Conservation (phyloP, 2,797 vertebrate genomes). For the Pangasius sanitwongsei region DNA sequence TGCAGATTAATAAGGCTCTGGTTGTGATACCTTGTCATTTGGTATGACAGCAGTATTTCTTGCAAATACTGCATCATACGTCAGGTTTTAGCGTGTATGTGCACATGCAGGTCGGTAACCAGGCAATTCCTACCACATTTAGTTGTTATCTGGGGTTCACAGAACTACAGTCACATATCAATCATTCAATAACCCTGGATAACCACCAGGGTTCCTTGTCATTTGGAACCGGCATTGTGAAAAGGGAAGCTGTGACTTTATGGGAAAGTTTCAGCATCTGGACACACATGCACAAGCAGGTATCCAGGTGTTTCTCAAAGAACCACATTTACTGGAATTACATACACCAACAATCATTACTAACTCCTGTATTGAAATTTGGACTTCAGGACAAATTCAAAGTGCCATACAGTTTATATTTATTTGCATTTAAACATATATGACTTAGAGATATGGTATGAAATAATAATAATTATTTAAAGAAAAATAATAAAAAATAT, state of each 20-base stretch:
- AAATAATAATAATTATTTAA: no score
- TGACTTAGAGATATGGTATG: no score
- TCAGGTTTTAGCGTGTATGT: background rate
- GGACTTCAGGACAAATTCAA: background rate
- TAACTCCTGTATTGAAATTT: background rate
- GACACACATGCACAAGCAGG: background rate
- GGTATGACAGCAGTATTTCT: background rate
- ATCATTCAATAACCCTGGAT: background rate
- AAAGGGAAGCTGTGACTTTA: background rate
- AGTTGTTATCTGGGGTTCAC: background rate
- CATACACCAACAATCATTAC: background rate
- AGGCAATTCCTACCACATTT: background rate
- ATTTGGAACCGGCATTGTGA: background rate
- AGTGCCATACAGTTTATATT: background rate
- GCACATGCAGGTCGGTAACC: background rate
- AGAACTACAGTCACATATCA: background rate
- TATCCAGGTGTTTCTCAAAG: background rate
- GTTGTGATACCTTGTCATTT: background rate
- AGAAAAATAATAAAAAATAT: no score
- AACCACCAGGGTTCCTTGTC: background rate
- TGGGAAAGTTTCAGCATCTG: background rate
- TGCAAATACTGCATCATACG: background rate
- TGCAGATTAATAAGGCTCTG: background rate
- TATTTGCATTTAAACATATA: background rate
- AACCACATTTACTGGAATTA: background rate